Conservation (phyloP, 2,797 vertebrate species). For the Potorous gilbertii region DNA sequence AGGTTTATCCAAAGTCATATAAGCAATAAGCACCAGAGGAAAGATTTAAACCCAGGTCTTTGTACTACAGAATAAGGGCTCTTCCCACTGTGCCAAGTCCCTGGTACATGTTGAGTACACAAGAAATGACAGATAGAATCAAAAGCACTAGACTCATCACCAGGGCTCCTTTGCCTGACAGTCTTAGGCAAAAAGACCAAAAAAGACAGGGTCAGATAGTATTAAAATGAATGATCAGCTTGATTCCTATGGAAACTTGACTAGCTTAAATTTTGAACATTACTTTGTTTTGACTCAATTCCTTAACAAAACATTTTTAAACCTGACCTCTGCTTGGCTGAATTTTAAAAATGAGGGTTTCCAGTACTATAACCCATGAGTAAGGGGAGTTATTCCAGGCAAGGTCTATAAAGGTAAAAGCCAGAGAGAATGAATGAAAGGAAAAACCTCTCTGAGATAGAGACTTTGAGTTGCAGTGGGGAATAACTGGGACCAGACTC, state of each 20-base stretch:
- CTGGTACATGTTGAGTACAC: background rate
- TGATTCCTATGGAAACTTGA: background rate
- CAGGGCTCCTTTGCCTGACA: background rate
- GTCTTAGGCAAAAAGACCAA: background rate
- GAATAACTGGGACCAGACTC: background rate
- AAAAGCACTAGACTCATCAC: background rate
- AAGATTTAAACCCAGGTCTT: background rate
- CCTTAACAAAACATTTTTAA: background rate
- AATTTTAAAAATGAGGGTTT: background rate
- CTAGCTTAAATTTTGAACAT: background rate
- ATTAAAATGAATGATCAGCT: background rate
- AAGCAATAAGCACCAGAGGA: background rate
- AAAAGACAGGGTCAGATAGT: background rate
- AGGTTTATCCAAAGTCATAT: background rate
- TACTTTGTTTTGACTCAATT: background rate
- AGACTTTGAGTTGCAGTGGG: background rate
- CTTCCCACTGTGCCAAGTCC: background rate
- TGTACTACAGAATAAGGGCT: background rate
- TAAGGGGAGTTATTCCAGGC: background rate
- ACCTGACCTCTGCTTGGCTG: background rate
- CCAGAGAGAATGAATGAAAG: background rate
- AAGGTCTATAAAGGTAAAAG: background rate
- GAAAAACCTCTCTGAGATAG: background rate
- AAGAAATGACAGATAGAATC: background rate
- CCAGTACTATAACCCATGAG: background rate